Evolutionary conservation across 2,888 invertebrate genomes (phyloP), one percentile per base, ranked within the genome.

Genomic region (Tipula confusa): DNA sequence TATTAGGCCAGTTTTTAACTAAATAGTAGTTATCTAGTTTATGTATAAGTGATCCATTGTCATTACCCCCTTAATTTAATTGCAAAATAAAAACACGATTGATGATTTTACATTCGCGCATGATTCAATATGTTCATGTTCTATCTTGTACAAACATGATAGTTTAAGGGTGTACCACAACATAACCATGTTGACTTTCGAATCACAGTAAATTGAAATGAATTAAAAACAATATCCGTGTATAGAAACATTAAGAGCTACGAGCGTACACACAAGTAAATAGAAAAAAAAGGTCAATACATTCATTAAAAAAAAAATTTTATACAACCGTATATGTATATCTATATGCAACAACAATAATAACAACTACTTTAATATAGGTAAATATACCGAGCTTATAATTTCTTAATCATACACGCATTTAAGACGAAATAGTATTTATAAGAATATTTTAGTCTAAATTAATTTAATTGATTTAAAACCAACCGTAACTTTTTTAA

Each of bases 331-430:
- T 43, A n/a, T 43, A 43, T 15, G 43, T 43, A 43, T 43, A 3
- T 43, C n/a, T 9, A 64, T 24, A 64, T 64, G 2, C 24, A 64
- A 24, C 64, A 64, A 64, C 18, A 13, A 9, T 4, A 64, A 9
- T 24, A 64, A 24, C 64, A 64, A 64, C 64, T 64, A 64, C 24
- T 24, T 33, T 64, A 64, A 64, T 24, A 24, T 64, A 64, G 64
- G 64, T 64, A 64, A 64, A 64, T 64, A 48, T 18, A 48, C 48
- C 15, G 9, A 48, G 48, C 48, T 48, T 48, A 48, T 48, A 64
- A 64, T 64, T 64, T 64, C 64, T 64, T 64, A 64, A 64, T 64
- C 18, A 64, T 64, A 64, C 24, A 64, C 64, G n/a, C n/a, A n/a
- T 64, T 64, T 64, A 64, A 64, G 64, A 24, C 64, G 64, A 64